A percentile compares a stretch with the other conserved stretches of the same genome.
Conservation (phyloP, 2,888 invertebrate species). For the Cosmia trapezina region DNA sequence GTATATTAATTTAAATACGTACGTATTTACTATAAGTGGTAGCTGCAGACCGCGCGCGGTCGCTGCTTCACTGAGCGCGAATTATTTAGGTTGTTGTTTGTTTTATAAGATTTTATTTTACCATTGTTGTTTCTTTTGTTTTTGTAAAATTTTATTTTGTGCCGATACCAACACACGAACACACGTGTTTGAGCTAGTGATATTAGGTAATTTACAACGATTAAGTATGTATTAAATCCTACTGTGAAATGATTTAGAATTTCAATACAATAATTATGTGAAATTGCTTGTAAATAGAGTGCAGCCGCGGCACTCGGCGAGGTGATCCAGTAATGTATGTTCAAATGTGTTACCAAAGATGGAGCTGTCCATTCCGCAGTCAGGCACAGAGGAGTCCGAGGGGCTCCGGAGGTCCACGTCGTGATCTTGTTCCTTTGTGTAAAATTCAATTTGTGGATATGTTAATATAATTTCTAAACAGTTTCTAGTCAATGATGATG, state of each 20-base stretch:
- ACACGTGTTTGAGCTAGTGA: slow-evolving; percentile 81
- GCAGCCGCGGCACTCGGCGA: slow-evolving; percentile 49
- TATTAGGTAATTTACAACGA: slow-evolving; percentile 85
- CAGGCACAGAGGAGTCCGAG: slow-evolving; percentile 27
- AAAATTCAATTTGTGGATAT: slow-evolving; percentile 71
- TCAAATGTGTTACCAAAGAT: slow-evolving; percentile 88
- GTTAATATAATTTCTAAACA: slow-evolving; percentile 81
- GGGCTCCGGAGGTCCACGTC: slow-evolving; percentile 57
- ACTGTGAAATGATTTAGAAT: slow-evolving; percentile 56
- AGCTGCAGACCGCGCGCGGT: slow-evolving; percentile 31
- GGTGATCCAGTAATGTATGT: slow-evolving; percentile 74
- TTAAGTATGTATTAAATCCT: slow-evolving; percentile 71
- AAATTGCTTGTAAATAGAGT: slow-evolving; percentile 41
- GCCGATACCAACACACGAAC: slow-evolving; percentile 74
- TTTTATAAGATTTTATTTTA: slow-evolving; percentile 87
- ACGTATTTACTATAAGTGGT: slow-evolving; percentile 41
- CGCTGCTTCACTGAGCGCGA: slow-evolving; percentile 36
- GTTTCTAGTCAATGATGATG: slow-evolving; percentile 87
- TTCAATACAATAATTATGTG: slow-evolving; percentile 31
- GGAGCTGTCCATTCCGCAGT: slow-evolving; percentile 81
- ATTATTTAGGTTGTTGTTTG: slow-evolving; percentile 80
- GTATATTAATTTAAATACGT: slow-evolving; percentile 58
- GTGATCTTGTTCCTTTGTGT: slow-evolving; percentile 78
- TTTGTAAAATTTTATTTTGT: slow-evolving; percentile 86
- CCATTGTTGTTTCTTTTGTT: slow-evolving; percentile 83